Base-by-base conservation (phyloP, 2,888 invertebrate genomes). In the Oxycera nigricornis region DNA sequence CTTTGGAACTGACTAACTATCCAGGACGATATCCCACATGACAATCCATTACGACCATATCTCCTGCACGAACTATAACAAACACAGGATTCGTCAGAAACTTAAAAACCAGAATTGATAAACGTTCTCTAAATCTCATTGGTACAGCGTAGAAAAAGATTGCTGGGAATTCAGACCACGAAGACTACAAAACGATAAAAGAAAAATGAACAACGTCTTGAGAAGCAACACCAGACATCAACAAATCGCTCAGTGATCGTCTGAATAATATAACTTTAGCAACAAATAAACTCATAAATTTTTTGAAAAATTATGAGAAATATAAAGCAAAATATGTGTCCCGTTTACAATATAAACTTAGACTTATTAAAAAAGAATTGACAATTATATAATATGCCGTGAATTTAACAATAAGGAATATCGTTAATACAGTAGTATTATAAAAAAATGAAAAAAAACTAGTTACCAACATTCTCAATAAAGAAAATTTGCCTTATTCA, bases 371-470 rank as follows among this genome's bases (percentile, higher is more conserved):
- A n/a, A n/a, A n/a, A n/a, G n/a, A n/a, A n/a, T n/a, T n/a, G n/a
- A n/a, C n/a, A n/a, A n/a, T n/a, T n/a, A n/a, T n/a, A n/a, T n/a
- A n/a, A n/a, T n/a, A n/a, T n/a, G n/a, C n/a, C n/a, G 20, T 70
- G 7, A 59, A 73, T 46, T 74, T 73, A 52, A 70, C 75, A 14
- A 75, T 41, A 72, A 50, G 22, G 35, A 62, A 57, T 11, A 73
- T 68, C n/a, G 35, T 75, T 1, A 75, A 73, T 68, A 59, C 61
- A 50, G 62, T 35, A 7, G 35, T 70, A 39, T 50, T 73, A 20
- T 70, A 46, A 31, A 73, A 61, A 70, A n/a, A 35, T 22, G 75
- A 75, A 68, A 67, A 30, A 62, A 39, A 73, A 62, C 31, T 59
- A 59, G 57, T 55, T 65, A 52, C 39, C 28, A 46, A 55, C n/a